phyloP scores from a whole-genome alignment of 2,797 vertebrate genomes.

The Molossus molossus region DNA sequence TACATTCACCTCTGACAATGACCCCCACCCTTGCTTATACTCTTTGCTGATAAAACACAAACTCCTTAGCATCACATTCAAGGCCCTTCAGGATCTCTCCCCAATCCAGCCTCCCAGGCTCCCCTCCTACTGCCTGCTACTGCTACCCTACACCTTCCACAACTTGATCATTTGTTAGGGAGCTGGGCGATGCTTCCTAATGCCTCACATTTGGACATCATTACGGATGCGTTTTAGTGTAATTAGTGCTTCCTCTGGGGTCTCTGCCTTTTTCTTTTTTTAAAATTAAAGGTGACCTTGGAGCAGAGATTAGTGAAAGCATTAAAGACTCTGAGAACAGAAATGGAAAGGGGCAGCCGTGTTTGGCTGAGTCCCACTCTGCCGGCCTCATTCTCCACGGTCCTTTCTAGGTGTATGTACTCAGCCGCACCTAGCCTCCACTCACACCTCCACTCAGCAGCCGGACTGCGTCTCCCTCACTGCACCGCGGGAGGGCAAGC shows the following conservation, averaged over 20 bases:
- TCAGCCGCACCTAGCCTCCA: not conserved
- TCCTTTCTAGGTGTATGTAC: not conserved
- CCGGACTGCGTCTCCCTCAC: not conserved
- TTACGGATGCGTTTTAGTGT: not conserved
- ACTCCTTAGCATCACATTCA: not conserved
- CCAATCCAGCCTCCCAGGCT: not conserved
- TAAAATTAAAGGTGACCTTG: constrained; percentile 20
- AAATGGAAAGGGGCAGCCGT: not conserved
- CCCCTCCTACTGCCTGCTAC: not conserved
- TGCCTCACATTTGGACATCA: not conserved
- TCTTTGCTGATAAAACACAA: constrained; percentile 13
- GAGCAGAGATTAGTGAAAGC: not conserved
- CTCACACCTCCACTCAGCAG: not conserved
- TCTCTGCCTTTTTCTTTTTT: not conserved
- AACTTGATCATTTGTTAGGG: not conserved
- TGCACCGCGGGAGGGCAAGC: not conserved
- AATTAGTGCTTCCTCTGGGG: constrained; percentile 3
- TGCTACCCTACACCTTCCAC: not conserved
- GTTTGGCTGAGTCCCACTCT: not conserved
- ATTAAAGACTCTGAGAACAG: not conserved
- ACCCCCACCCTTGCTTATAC: not conserved
- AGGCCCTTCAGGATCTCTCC: not conserved
- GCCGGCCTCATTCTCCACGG: not conserved
- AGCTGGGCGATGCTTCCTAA: not conserved
- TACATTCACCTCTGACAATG: not conserved